These are phyloP conservation scores for Herpetotheres cachinnans DNA, from an alignment of 2,113 vertebrate species.

Conservation along the genomic window DNA sequence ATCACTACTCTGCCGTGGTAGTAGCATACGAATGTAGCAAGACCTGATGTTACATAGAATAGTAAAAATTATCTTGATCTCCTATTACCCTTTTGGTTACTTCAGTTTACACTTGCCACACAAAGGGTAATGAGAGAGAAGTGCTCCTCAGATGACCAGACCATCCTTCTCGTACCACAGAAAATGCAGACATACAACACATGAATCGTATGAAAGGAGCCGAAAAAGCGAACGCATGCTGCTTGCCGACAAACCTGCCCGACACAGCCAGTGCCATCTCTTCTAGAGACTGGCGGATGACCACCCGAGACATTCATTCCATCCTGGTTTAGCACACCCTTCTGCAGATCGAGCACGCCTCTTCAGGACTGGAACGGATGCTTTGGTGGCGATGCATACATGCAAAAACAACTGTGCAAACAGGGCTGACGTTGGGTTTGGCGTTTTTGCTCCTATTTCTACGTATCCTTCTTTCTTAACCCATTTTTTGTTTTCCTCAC, in stretches of 20 bases:
- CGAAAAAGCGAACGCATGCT: accelerated
- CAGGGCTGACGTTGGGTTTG: not conserved
- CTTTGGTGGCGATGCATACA: not conserved
- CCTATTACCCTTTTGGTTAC: not conserved
- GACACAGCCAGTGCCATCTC: not conserved
- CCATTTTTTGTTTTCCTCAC: not conserved
- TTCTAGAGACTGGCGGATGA: not conserved
- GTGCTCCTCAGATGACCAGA: not conserved
- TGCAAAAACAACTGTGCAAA: not conserved
- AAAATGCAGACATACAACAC: not conserved
- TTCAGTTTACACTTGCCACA: not conserved
- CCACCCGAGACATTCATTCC: not conserved
- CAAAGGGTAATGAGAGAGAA: not conserved
- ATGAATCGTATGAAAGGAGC: not conserved
- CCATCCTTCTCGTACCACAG: not conserved
- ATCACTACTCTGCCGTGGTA: not conserved
- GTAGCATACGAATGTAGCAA: not conserved
- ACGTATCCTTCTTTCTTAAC: not conserved
- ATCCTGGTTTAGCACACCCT: not conserved
- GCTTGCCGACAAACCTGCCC: not conserved
- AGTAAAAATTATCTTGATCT: not conserved
- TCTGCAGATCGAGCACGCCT: accelerated
- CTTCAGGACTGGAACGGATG: not conserved
- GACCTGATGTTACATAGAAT: not conserved
- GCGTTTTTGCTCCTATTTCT: not conserved